Percentiles rank a stretch among this genome's conserved stretches.
Evolutionary conservation across 2,888 invertebrate species (phyloP).

Genomic region (Drosophila conformis): DNA sequence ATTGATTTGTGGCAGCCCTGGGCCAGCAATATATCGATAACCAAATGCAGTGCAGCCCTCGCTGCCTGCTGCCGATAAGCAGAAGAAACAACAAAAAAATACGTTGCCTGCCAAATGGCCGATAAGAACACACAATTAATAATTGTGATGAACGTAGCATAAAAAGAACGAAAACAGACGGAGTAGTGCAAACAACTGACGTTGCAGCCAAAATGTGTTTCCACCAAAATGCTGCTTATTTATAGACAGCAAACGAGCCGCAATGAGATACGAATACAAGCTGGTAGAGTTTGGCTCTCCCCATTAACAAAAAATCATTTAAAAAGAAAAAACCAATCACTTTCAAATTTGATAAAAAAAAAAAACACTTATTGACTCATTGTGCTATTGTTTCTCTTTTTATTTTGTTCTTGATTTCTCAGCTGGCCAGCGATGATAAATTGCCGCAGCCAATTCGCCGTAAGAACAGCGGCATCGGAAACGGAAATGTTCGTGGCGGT

Average conservation of each 20-base stretch:
- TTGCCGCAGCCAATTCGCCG: conserved; percentile 57
- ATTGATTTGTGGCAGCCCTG: conserved; percentile 13
- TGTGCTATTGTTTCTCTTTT: background rate
- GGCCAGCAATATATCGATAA: conserved; percentile 14
- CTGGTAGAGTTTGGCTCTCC: conserved; percentile 60
- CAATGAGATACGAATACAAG: conserved; percentile 81
- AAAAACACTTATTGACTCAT: background rate
- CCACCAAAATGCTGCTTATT: conserved; percentile 46
- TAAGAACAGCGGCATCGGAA: conserved; percentile 62
- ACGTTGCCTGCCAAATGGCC: conserved; percentile 14
- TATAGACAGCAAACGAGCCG: conserved; percentile 41
- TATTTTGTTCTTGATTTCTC: conserved; percentile 36
- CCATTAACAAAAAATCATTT: background rate
- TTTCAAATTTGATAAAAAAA: background rate
- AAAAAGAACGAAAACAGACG: conserved; percentile 9
- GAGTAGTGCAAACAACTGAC: conserved; percentile 27
- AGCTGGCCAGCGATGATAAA: conserved; percentile 77
- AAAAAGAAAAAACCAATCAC: background rate
- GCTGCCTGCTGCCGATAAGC: conserved; percentile 10
- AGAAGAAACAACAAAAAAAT: conserved; percentile 17
- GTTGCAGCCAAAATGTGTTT: conserved; percentile 58
- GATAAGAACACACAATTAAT: conserved; percentile 24
- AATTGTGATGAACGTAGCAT: conserved; percentile 3
- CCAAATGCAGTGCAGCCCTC: conserved; percentile 8
- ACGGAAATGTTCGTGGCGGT: conserved; percentile 50